Percentiles rank a stretch among this genome's conserved stretches.
phyloP scores from a whole-genome alignment of 1,140 invertebrate genomes.

The Antheraea pernyi region DNA sequence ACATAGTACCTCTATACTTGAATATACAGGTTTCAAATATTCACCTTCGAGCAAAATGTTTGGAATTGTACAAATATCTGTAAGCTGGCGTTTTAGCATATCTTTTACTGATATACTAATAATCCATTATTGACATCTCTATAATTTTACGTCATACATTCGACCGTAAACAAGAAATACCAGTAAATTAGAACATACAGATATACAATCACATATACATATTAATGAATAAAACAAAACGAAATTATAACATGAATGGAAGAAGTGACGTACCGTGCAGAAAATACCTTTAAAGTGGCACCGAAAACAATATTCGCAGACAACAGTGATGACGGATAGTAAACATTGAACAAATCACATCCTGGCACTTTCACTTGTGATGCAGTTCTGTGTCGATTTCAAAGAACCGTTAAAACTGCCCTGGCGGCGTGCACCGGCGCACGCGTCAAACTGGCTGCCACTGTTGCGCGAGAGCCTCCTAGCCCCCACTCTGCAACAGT shows the following conservation, averaged over 20 bases:
- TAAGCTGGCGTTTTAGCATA: too few species aligned
- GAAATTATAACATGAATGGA: not conserved
- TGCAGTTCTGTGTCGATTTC: not conserved
- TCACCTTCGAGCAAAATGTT: too few species aligned
- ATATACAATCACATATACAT: not conserved
- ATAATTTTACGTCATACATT: not conserved
- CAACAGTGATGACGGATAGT: not conserved
- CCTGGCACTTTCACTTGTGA: slow-evolving; percentile 1
- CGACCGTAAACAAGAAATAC: too few species aligned
- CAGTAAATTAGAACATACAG: not conserved
- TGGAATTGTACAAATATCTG: too few species aligned
- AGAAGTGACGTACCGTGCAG: not conserved
- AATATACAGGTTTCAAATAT: not conserved
- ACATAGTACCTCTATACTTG: too few species aligned
- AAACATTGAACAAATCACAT: not conserved
- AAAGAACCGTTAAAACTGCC: slow-evolving; percentile 1
- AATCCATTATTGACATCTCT: not conserved
- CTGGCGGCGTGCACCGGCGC: slow-evolving; percentile 6
- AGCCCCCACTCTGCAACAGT: slow-evolving; percentile 26
- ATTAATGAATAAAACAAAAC: not conserved
- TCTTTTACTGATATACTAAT: not conserved
- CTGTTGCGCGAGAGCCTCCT: slow-evolving; percentile 40
- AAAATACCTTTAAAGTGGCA: not conserved
- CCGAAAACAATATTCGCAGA: not conserved
- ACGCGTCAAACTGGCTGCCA: slow-evolving; percentile 50